A percentile compares a stretch with the other conserved stretches of the same genome.
These are phyloP conservation scores for Thaleichthys pacificus DNA, from an alignment of 2,797 vertebrate genomes.

Conservation along the genomic window DNA sequence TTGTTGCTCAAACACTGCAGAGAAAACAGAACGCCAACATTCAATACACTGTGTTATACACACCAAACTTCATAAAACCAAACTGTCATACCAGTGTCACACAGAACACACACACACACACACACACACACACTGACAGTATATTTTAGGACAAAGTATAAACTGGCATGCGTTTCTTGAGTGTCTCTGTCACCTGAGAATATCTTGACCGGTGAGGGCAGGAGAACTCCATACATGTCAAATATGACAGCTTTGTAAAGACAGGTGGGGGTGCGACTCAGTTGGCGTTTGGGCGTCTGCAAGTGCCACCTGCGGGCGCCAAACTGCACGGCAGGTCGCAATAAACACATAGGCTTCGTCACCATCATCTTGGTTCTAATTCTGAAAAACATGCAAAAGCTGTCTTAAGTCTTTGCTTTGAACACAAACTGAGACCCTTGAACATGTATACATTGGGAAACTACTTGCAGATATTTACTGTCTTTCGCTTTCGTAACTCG, in stretches of 20 bases:
- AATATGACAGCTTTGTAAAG: conserved; percentile 75
- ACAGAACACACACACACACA: neutral
- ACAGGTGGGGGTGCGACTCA: neutral
- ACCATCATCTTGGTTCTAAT: neutral
- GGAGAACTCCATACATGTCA: conserved; percentile 73
- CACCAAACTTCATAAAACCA: too few species aligned
- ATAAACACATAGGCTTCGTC: neutral
- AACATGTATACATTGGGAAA: too few species aligned
- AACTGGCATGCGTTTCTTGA: too few species aligned
- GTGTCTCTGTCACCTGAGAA: conserved; percentile 58
- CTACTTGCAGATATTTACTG: too few species aligned
- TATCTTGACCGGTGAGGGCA: conserved; percentile 69
- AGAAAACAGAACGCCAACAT: neutral
- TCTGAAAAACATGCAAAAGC: neutral
- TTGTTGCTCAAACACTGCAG: conserved; percentile 74
- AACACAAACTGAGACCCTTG: too few species aligned
- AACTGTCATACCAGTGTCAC: neutral
- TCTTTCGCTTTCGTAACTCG: neutral
- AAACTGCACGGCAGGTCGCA: neutral
- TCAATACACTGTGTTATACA: neutral
- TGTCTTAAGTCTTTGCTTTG: neutral
- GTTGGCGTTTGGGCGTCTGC: neutral
- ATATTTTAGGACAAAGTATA: too few species aligned
- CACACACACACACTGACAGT: too few species aligned
- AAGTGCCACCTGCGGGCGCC: neutral